Conservation (phyloP, 1,140 invertebrate genomes). For the Schlechtendalia chinensis region DNA sequence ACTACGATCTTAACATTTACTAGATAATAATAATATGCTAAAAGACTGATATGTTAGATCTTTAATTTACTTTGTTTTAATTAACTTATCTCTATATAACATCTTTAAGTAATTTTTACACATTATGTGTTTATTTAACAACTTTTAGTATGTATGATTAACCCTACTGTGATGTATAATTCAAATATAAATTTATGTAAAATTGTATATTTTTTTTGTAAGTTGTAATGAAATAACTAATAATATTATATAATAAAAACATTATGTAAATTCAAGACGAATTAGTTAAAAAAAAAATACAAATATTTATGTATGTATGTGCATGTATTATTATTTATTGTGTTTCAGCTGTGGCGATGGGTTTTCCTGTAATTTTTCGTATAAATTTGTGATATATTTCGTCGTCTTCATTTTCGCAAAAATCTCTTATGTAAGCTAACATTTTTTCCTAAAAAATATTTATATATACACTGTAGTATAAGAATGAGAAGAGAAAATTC, state of each 20-base stretch:
- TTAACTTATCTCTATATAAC: not conserved
- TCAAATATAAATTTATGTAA: constrained; percentile 2
- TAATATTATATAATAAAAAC: not conserved
- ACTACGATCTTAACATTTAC: constrained; percentile 21
- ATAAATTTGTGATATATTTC: constrained; percentile 37
- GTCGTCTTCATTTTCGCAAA: constrained; percentile 27
- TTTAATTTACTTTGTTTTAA: not conserved
- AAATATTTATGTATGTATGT: not conserved
- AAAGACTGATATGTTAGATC: constrained; percentile 46
- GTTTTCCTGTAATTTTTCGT: constrained; percentile 1
- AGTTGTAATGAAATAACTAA: constrained; percentile 8
- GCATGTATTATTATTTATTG: constrained; percentile 12
- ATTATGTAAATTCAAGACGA: not conserved
- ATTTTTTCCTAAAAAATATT: constrained; percentile 23
- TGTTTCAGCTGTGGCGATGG: not conserved
- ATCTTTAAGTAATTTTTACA: constrained; percentile 19
- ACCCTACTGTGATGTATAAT: constrained; percentile 15
- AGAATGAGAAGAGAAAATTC: too few species aligned
- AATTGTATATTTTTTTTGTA: constrained; percentile 7
- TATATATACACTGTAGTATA: too few species aligned
- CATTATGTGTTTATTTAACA: not conserved
- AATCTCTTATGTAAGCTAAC: not conserved
- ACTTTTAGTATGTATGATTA: not conserved
- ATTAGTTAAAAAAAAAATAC: not conserved
- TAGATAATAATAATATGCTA: constrained; percentile 9